Percentiles rank a stretch among this genome's conserved stretches.
phyloP scores from a whole-genome alignment of 2,888 invertebrate species.

The Buathra laborator region DNA sequence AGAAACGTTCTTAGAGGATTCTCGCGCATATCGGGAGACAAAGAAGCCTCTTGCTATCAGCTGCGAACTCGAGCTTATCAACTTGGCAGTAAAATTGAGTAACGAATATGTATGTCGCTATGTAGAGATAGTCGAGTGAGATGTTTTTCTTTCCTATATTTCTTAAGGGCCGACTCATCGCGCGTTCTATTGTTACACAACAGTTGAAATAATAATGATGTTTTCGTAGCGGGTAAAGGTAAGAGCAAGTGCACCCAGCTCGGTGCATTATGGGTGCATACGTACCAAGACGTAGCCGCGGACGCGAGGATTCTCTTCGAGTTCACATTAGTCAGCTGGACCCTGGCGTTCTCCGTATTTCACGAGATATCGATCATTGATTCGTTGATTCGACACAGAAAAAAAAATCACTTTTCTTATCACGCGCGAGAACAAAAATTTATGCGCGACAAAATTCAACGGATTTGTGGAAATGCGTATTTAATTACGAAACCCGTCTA shows the following conservation, averaged over 20 bases:
- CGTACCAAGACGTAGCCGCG: constrained; percentile 58
- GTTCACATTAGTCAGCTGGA: constrained; percentile 66
- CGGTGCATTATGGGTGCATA: constrained; percentile 54
- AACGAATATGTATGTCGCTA: neutral
- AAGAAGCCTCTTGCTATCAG: constrained; percentile 20
- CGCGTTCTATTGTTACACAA: constrained; percentile 51
- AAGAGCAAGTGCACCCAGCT: constrained; percentile 32
- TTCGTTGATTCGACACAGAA: neutral
- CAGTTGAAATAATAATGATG: constrained; percentile 46
- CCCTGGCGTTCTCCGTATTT: neutral
- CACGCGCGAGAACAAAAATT: constrained; percentile 2
- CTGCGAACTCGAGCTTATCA: constrained; percentile 17
- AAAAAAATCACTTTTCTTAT: neutral
- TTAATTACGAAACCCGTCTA: neutral
- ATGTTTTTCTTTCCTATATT: neutral
- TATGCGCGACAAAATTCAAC: neutral
- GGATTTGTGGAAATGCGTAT: neutral
- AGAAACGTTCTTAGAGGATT: neutral
- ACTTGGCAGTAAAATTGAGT: neutral
- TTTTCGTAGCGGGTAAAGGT: constrained; percentile 32
- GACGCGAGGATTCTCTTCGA: constrained; percentile 41
- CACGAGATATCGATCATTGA: neutral
- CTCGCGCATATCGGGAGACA: constrained; percentile 12
- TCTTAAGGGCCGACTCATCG: neutral
- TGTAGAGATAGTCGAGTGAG: neutral